Evolutionary conservation across 1,140 invertebrate species (phyloP), one percentile per base, ranked within the genome.

Genomic region (Psilanteris sp.): DNA sequence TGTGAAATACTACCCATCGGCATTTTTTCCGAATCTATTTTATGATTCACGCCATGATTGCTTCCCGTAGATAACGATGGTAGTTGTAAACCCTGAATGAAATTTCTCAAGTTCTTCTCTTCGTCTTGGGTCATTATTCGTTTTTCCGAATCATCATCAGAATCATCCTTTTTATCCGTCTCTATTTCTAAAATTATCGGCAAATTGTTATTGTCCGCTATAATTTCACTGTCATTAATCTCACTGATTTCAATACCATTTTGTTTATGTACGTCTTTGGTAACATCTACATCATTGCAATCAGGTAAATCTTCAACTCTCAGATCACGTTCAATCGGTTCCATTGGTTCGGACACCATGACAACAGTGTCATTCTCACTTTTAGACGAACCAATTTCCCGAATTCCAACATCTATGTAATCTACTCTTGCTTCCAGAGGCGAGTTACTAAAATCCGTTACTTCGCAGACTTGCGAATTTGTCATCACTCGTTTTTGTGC

Each of bases 41-140:
- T 72, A 14, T 46, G 52, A 18, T 9, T 46, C 3, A 61, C 27
- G 1, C 6, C 24, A 1, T 55, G 29, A 64, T 39, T 31, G 34
- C 20, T 39, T 22, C 11, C 36, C 18, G 39, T 16, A 7, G 82
- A 78, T 9, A 88, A 80, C 9, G 81, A 81, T 4, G 88, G 85
- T 44, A 93, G 82, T 77, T 92, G 89, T 41, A 93, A 83, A 1
- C 88, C 89, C 71, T 91, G 87, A 26, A 93, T 88, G 78, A 92
- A 93, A 64, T 86, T 87, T 39, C 89, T 67, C 11, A 91, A 66
- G 16, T 86, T 87, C 8, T 81, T 81, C 46, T 91, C 89, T 2
- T 88, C 86, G 31, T 91, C 88, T 1, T 81, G 80, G 0, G 87
- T 85, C 57, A 91, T 88, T 26, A 70, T 11, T 54, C 66, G 77